A percentile compares a stretch with the other conserved stretches of the same genome.
Conservation (phyloP, 1,140 invertebrate genomes). For the Antheraea mylitta region DNA sequence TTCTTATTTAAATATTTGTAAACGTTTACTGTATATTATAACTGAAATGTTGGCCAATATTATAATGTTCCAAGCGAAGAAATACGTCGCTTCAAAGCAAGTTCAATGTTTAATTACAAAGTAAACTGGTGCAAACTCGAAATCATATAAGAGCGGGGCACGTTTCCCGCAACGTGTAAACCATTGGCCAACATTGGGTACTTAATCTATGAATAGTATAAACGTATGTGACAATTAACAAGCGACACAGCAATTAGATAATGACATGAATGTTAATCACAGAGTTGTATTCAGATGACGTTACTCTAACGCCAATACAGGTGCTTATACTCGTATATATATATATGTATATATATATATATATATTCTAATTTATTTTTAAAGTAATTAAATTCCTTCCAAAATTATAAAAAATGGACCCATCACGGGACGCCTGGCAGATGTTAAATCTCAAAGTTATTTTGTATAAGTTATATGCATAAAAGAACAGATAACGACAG, state of each 20-base stretch:
- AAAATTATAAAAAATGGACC: too few relatives aligned
- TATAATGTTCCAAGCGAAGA: background rate
- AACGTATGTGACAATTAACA: background rate
- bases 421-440: too few relatives aligned
- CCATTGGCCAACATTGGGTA: background rate
- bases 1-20: too few relatives aligned
- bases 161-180: background rate
- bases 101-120: background rate
- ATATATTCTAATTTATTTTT: too few relatives aligned
- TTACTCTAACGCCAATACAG: too few relatives aligned
- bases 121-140: background rate
- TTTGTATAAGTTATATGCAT: too few relatives aligned
- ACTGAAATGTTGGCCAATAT: background rate
- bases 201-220: background rate
- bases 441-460: too few relatives aligned
- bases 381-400: too few relatives aligned
- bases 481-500: too few relatives aligned
- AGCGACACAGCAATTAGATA: background rate
- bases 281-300: background rate
- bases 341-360: too few relatives aligned
- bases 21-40: too few relatives aligned
- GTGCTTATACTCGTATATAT: too few relatives aligned
- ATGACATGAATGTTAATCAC: background rate
- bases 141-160: background rate
- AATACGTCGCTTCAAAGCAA: background rate